Base-by-base conservation (phyloP, 2,888 invertebrate genomes). In the Parthenolecanium corni region DNA sequence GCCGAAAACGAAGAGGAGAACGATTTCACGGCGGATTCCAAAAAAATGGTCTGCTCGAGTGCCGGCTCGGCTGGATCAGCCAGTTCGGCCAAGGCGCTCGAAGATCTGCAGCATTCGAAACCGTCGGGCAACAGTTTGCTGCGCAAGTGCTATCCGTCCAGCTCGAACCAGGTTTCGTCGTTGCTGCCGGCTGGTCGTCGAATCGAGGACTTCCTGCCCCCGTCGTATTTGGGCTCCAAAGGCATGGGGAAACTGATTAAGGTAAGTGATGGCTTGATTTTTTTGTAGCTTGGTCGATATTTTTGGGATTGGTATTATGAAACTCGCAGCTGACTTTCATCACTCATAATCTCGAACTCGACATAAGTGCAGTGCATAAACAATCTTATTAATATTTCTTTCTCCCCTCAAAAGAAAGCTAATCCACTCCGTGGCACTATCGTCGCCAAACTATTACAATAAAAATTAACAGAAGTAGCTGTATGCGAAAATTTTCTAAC, bases 221-320 rank as follows among this genome's bases (percentile, higher is more conserved):
- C 81, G 1, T 77, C 78, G 67, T 78, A 79, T 70, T 52, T 53
- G 2, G 74, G 77, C 21, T 77, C 79, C 57, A 77, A 79, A 67
- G 77, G 78, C 67, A 79, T 81, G 68, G 75, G 77, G 49, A 78
- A 79, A 66, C 73, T 80, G 21, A 79, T 82, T 66, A 79, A 80
- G 76, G 81, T 81, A 70, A 70, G 73, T 58, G 24, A 23, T 36
- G 4, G 24, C 31, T 21, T 40, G 44, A 16, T 52, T 52, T 3
- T 38, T 21, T 11, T 20, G 42, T n/a, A n/a, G n/a, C n/a, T n/a
- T n/a, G n/a, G n/a, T n/a, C n/a, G n/a, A n/a, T n/a, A n/a, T n/a
- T n/a, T n/a, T n/a, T n/a, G n/a, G n/a, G n/a, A n/a, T n/a, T n/a
- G n/a, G n/a, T n/a, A n/a, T n/a, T n/a, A n/a, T n/a, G n/a, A n/a